A percentile compares a stretch with the other conserved stretches of the same genome.
phyloP scores from a whole-genome alignment of 2,113 vertebrate species.

The Peromyscus maniculatus region DNA sequence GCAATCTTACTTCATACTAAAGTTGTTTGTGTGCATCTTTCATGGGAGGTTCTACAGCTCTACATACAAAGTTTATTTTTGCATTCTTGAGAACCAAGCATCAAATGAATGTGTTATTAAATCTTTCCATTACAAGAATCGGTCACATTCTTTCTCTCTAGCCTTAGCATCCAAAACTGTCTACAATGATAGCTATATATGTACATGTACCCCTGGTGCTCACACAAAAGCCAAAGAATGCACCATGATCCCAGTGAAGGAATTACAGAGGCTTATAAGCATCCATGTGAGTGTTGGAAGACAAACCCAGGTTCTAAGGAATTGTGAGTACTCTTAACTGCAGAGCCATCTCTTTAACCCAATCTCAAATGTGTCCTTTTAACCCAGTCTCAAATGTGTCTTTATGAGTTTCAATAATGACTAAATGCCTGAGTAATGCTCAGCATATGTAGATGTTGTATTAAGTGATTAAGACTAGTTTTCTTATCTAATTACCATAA shows the following conservation, averaged over 20 bases:
- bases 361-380: no score
- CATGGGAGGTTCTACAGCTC: not conserved
- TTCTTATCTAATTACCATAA: constrained; percentile 13
- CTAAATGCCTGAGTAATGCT: not conserved
- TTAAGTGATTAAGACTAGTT: not conserved
- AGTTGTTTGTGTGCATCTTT: not conserved
- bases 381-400: not conserved
- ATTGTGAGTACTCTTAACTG: not conserved
- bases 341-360: no score
- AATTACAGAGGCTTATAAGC: not conserved
- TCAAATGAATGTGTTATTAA: no score
- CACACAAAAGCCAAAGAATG: not conserved
- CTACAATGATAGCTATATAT: no score
- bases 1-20: not conserved
- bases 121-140: not conserved
- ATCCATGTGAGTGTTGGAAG: not conserved
- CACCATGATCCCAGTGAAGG: not conserved
- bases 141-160: no score
- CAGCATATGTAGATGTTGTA: not conserved
- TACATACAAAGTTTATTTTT: not conserved
- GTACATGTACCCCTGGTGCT: not conserved
- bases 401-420: not conserved
- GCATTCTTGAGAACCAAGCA: not conserved
- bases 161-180: no score
- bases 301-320: not conserved